Percentiles rank a stretch among this genome's conserved stretches.
These are phyloP conservation scores for Micropterix aruncella DNA, from an alignment of 2,888 invertebrate species.

Conservation along the genomic window DNA sequence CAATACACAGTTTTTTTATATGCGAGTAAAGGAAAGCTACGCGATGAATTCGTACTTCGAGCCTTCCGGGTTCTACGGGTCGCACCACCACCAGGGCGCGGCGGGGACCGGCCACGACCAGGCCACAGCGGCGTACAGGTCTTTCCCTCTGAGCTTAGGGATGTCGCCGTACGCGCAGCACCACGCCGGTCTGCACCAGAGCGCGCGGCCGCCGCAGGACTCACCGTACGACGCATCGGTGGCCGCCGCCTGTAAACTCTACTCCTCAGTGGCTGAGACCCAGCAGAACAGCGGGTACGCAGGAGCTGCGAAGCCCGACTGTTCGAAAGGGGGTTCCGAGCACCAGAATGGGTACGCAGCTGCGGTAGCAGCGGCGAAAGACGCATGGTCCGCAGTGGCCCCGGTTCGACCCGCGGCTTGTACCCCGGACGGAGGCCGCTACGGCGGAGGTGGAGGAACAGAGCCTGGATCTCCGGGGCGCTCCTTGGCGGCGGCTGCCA, in stretches of 20 bases:
- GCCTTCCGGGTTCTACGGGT: conserved; percentile 90
- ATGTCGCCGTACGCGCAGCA: conserved; percentile 79
- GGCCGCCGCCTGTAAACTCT: conserved; percentile 72
- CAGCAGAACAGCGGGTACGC: conserved; percentile 43
- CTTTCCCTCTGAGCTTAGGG: conserved; percentile 74
- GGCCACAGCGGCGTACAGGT: conserved; percentile 60
- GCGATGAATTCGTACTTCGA: conserved; percentile 93
- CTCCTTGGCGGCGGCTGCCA: conserved; percentile 40
- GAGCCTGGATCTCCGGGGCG: conserved; percentile 72
- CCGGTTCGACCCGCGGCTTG: conserved; percentile 76
- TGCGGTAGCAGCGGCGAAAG: conserved; percentile 49
- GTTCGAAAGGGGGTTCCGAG: conserved; percentile 45
- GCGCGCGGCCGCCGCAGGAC: conserved; percentile 72
- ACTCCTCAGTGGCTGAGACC: conserved; percentile 49
- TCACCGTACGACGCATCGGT: conserved; percentile 86
- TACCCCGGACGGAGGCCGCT: conserved; percentile 75
- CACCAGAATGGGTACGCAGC: conserved; percentile 57
- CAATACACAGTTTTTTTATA: neutral
- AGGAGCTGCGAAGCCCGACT: conserved; percentile 55
- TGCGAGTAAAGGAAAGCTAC: neutral
- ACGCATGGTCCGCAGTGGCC: conserved; percentile 51
- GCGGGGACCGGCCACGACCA: conserved; percentile 56
- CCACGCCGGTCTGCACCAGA: conserved; percentile 56
- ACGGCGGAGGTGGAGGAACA: conserved; percentile 45
- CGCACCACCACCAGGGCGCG: conserved; percentile 73